Base-by-base conservation (phyloP, 2,113 vertebrate genomes). In the Lepus timidus region DNA sequence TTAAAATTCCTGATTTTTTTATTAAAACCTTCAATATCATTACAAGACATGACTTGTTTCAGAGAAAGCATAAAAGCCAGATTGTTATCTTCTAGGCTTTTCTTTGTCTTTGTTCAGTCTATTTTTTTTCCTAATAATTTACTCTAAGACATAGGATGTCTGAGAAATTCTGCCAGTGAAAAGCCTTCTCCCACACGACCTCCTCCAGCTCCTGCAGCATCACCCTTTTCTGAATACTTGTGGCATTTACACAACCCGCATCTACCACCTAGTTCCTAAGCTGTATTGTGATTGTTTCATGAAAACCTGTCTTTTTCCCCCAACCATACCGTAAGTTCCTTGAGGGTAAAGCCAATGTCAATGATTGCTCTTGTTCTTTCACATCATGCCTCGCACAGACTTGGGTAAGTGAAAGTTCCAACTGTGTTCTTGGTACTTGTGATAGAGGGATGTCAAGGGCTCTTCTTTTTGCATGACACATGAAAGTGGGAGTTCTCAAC, bases 281-380 rank as follows among this genome's bases (percentile, higher is more conserved):
- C 82, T 90, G n/a, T 39, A 74, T 94, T 79, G 8, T 44, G 61
- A 85, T 79, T 87, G 36, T 93, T 96, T 65, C 62, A 79, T 68
- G 70, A 68, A 79, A 79, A 90, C 64, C 6, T 94, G 8, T 81
- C 91, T 93, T 97, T 80, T 96, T 92, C 36, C 62, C 49, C 52
- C n/a, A 94, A 20, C 2, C 89, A 70, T 44, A 61, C 58, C 88
- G 20, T 86, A 85, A 95, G 36, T 10, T 93, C 65, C 49, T 90
- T 97, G 67, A 81, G 31, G 73, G 36, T 58, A 78, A 27, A 55
- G 19, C 13, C 16, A 12, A 64, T 90, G 4, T 61, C 19, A 33
- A 70, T 55, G 25, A 3, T 87, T 90, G 27, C 33, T 93, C 97
- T 95, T 91, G 62, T 94, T 96, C 80, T 91, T 94, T 94, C 61